Evolutionary conservation across 2,113 vertebrate genomes (phyloP), one percentile per base, ranked within the genome.

Genomic region (Forbesichthys agassizii): DNA sequence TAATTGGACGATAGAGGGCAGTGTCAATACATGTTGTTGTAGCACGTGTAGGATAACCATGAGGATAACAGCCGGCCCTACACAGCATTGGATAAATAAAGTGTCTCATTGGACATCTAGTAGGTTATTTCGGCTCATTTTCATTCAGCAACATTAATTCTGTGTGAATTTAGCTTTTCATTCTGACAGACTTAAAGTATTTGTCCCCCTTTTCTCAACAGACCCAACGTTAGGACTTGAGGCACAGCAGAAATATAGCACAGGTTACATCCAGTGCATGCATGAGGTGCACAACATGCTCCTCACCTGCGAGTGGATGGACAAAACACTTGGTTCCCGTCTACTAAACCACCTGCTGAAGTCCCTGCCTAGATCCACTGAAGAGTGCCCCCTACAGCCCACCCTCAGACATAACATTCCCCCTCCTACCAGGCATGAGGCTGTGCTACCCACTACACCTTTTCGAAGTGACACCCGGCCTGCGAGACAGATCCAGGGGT

Each of bases 221-320:
- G 95, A 96, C 52, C 86, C 91, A 42, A 86, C 89, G 10, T 64
- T 89, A 70, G 91, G 93, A 2, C 76, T 94, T 61, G 95, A 95
- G 72, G 92, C 93, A 10, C 94, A 95, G 85, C 94, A 97, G 88
- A 90, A 92, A 10, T 95, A 94, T 91, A 95, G 94, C 90, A 95
- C 93, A 0, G 95, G 95, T 3, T 96, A 96, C 84, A 96, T 96
- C 65, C 94, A 96, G 90, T 96, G 95, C 82, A 94, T 96, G 94
- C 95, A 95, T 1, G 94, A 96, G 84, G 94, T 97, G 61, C 95
- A 96, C 88, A 96, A 93, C 83, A 92, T 96, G 81, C 93, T 96
- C 53, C 91, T 96, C 66, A 95, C 93, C 54, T 96, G 94, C 0
- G 93, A 96, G 46, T 97, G 96, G 96, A 94, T 96, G 94, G 96